These are phyloP conservation scores for Linurgus olivaceus DNA, from an alignment of 2,797 vertebrate species.

Conservation along the genomic window DNA sequence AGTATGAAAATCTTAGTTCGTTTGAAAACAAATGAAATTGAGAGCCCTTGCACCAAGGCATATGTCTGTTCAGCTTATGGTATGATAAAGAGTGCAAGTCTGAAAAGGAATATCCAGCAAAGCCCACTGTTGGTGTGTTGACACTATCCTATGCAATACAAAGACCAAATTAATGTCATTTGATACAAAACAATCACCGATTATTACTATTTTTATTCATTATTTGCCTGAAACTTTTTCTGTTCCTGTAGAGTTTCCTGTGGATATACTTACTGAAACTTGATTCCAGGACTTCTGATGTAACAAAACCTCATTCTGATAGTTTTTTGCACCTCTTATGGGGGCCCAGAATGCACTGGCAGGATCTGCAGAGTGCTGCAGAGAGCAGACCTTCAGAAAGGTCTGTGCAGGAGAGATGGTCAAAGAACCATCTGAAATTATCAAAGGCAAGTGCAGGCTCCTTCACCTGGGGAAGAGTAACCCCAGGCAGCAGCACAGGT, in stretches of 20 bases:
- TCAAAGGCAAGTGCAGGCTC: not conserved
- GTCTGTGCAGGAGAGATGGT: not conserved
- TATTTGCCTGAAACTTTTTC: not conserved
- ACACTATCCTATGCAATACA: not conserved
- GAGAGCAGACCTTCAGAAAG: not conserved
- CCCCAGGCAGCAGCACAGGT: fast-evolving
- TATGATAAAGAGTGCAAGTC: not conserved
- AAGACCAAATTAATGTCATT: not conserved
- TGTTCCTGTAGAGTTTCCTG: not conserved
- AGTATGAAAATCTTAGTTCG: not conserved
- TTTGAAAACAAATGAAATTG: not conserved
- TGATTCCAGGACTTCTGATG: not conserved
- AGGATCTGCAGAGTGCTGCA: not conserved
- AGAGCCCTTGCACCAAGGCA: not conserved
- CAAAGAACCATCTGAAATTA: not conserved
- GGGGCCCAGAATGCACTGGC: not conserved
- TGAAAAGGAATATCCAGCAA: not conserved
- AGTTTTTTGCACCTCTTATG: not conserved
- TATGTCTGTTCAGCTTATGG: not conserved
- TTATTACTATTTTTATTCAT: not conserved
- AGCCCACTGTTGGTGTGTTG: not conserved
- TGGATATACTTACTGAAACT: not conserved
- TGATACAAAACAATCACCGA: not conserved
- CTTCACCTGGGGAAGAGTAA: not conserved
- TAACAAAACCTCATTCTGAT: not conserved